Base-by-base conservation (phyloP, 2,113 vertebrate genomes). In the Dinomys branickii region DNA sequence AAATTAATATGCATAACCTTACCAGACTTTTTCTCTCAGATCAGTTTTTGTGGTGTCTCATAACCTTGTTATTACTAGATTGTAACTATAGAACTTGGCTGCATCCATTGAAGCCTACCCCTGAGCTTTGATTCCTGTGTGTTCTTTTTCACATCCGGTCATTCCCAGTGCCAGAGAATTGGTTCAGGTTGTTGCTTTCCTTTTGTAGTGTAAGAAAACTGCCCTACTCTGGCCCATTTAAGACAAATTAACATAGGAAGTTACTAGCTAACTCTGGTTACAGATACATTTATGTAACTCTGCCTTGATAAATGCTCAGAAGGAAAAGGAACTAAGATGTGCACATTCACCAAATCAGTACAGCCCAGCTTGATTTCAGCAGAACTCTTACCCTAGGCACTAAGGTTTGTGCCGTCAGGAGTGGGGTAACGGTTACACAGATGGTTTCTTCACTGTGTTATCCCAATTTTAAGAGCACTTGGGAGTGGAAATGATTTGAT, bases 41-140 rank as follows among this genome's bases (percentile, higher is more conserved):
- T 54, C 78, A 90, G 10, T 90, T 88, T 85, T 28, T 92, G 30
- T 95, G 69, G 83, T n/a, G 67, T 94, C 41, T 85, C 9, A 71
- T 52, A 85, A 78, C 5, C 58, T 67, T 88, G 35, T 12, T 91
- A 41, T 11, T 47, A 44, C 44, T 33, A 91, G 63, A 86, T 50
- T 52, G 50, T 41, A n/a, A n/a, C n/a, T n/a, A 61, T 65, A 5
- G 41, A 87, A 47, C 47, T 83, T 77, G 63, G 59, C 7, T 56
- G 14, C 24, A 85, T 75, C 44, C 73, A 38, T 41, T 77, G 41
- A 88, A 94, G n/a, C 28, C 54, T 22, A 28, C 47, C 26, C 38
- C 33, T 77, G 28, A 30, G 67, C 75, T 92, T 63, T 77, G 33
- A 63, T 47, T 84, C 41, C 65, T 91, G 26, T 86, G 12, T 88